Evolutionary conservation across 64 coral and sea anemone species (phyloP).

Genomic region (Hydrozoanthus tunicans): DNA sequence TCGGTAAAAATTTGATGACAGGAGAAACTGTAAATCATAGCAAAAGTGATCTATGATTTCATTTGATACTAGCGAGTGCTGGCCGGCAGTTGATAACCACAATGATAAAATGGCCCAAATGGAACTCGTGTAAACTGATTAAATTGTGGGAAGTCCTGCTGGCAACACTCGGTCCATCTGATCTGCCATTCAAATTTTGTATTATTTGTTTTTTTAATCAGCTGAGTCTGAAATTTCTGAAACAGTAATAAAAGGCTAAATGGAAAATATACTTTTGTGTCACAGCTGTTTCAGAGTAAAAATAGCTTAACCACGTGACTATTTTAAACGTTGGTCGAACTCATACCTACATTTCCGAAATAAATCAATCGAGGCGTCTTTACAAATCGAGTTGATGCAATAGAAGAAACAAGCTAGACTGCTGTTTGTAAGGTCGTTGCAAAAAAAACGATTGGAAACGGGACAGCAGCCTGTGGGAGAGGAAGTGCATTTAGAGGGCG

Average conservation of each 20-base stretch:
- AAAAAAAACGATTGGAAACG: too few species aligned
- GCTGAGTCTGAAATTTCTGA: slow-evolving; percentile 4
- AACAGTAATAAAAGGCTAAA: neutral
- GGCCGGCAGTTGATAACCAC: neutral
- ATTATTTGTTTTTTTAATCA: neutral
- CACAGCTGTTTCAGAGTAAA: slow-evolving; percentile 26
- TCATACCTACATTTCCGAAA: slow-evolving; percentile 13
- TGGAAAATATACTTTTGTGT: neutral
- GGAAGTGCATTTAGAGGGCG: neutral
- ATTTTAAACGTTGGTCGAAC: neutral
- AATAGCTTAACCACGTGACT: slow-evolving; percentile 22
- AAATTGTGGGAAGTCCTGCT: too few species aligned
- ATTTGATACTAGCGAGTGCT: neutral
- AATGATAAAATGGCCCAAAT: neutral
- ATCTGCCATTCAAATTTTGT: neutral
- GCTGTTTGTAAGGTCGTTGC: neutral
- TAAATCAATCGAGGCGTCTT: neutral
- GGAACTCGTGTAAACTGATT: neutral
- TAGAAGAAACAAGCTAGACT: neutral
- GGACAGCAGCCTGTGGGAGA: too few species aligned
- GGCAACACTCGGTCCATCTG: neutral
- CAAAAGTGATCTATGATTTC: slow-evolving; percentile 41
- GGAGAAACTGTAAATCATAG: slow-evolving; percentile 53
- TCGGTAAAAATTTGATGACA: neutral
- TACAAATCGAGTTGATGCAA: neutral